Base-by-base conservation (phyloP, 2,888 invertebrate species). In the Andrena marginata region DNA sequence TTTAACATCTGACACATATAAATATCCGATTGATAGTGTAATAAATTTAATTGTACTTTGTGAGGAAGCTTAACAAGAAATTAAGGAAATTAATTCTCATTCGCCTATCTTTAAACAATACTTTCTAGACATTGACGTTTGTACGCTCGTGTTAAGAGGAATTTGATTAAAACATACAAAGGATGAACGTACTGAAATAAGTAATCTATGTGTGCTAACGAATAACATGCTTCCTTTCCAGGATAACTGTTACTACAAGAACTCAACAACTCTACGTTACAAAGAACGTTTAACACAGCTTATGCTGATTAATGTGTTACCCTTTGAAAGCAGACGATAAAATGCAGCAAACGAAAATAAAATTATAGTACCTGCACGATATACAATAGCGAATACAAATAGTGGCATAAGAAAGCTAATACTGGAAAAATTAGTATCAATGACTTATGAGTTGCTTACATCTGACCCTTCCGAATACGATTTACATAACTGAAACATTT, bases 381-480 rank as follows among this genome's bases (percentile, higher is more conserved):
- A 81, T 85, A 81, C 79, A 87, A 83, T 82, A 87, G 80, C 81
- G 83, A 85, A 84, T 85, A 85, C 75, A 85, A 85, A 75, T 84
- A 85, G 71, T 86, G 77, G 82, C 70, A 85, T 85, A 84, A 86
- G 81, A 86, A 86, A 86, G 78, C 79, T 80, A 86, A 86, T 84
- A 82, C 82, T 82, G 81, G 69, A 82, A 86, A 82, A 82, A 72
- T 77, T 86, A 86, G 77, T 85, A 82, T 85, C 86, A 82, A 86
- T 77, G 82, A 87, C 77, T 86, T 87, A 86, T 90, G 90, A 91
- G 90, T 93, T 93, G 94, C 94, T 94, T 94, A 94, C 94, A 94
- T 94, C 93, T 91, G 93, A 93, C 88, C 93, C 94, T 91, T 93
- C 94, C 92, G 94, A 94, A 92, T 93, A 93, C 79, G 94, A 94